phyloP scores from a whole-genome alignment of 1,140 invertebrate genomes.

The Brachionus paranguensis region DNA sequence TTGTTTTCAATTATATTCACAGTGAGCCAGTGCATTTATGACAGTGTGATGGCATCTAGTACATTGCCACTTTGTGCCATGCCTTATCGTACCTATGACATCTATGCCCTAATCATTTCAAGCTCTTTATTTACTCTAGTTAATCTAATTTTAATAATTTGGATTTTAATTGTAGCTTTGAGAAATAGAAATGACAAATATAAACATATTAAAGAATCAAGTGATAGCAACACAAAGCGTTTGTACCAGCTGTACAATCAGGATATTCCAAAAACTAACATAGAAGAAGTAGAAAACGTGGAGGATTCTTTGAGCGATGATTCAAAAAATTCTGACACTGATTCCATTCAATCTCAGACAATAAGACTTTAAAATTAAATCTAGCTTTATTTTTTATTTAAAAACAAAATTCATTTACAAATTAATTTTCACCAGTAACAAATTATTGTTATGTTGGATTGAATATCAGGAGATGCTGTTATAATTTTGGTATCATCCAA shows the following conservation, averaged over 20 bases:
- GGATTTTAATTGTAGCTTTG: background rate
- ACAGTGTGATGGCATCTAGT: background rate
- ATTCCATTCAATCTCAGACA: background rate
- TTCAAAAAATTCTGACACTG: background rate
- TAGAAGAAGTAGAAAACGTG: background rate
- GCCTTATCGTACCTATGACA: background rate
- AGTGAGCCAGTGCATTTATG: background rate
- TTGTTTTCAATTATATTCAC: background rate
- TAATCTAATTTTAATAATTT: background rate
- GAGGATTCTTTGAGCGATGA: background rate
- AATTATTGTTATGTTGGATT: slow-evolving; percentile 20
- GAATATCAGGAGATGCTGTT: slow-evolving; percentile 48
- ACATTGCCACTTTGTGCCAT: background rate
- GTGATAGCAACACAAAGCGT: background rate
- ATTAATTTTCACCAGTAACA: slow-evolving; percentile 24
- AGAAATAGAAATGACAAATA: slow-evolving; percentile 3
- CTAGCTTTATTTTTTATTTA: background rate
- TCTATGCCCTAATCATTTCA: background rate
- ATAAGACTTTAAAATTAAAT: background rate
- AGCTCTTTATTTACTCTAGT: background rate
- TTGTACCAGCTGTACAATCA: background rate
- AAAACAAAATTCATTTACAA: background rate
- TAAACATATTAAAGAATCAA: background rate
- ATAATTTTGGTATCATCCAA: slow-evolving; percentile 50
- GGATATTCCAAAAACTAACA: background rate